Evolutionary conservation across 2,113 vertebrate species (phyloP).

Genomic region (Speoplatyrhinus poulsoni): DNA sequence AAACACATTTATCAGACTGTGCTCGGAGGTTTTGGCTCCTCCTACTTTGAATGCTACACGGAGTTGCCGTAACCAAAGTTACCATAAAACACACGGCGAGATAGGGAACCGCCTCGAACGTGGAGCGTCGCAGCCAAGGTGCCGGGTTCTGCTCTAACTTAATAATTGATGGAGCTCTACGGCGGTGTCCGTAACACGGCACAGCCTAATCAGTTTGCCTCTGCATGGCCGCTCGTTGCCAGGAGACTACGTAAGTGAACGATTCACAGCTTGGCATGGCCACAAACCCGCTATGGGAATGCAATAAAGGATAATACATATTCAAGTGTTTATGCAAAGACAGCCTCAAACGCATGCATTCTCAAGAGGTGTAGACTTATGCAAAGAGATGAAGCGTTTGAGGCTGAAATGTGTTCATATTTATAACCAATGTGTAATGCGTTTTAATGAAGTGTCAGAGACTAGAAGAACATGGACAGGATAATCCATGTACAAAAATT

Average conservation of each 20-base stretch:
- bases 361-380: conserved; percentile 42
- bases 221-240: conserved; percentile 65
- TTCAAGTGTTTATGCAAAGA: conserved; percentile 11
- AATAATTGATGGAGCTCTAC: conserved; percentile 74
- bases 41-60: conserved; percentile 3
- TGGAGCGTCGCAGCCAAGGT: conserved; percentile 39
- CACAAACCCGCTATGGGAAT: conserved; percentile 38
- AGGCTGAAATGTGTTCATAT: not conserved
- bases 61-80: not conserved
- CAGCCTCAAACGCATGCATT: conserved; percentile 28
- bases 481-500: not conserved
- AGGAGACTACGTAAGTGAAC: conserved; percentile 61
- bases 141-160: conserved; percentile 65
- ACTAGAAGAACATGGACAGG: conserved; percentile 28
- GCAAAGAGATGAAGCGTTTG: conserved; percentile 40
- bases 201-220: conserved; percentile 51
- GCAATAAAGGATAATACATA: conserved; percentile 54
- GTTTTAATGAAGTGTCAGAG: conserved; percentile 46
- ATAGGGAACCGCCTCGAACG: conserved; percentile 37
- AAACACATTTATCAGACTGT: conserved; percentile 9
- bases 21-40: conserved; percentile 30
- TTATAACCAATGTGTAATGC: conserved; percentile 19
- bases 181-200: conserved; percentile 42
- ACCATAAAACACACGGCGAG: conserved; percentile 11
- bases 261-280: conserved; percentile 42